Evolutionary conservation across 2,888 invertebrate species (phyloP).

Genomic region (Leptarthrus brevirostris): DNA sequence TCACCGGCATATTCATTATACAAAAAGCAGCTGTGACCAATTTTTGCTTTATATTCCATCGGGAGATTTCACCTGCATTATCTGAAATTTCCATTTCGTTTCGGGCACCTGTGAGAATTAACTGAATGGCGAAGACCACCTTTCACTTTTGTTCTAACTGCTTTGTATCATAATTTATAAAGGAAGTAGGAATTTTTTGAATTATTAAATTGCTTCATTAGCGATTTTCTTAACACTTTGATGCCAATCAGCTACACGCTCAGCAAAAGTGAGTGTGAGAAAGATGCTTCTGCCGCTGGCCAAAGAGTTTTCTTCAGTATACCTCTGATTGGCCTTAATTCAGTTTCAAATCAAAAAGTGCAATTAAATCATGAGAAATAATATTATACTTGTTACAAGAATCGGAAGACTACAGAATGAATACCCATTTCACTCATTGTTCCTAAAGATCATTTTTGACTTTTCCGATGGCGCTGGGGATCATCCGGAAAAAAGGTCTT

Average conservation of each 20-base stretch:
- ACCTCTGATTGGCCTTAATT: neutral
- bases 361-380: neutral
- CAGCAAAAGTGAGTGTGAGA: slow-evolving; percentile 4
- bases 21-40: neutral
- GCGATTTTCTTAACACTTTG: neutral
- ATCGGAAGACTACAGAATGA: too few species aligned
- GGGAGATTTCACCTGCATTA: neutral
- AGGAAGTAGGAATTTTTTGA: neutral
- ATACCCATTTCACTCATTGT: too few species aligned
- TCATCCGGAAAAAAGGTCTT: neutral
- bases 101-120: neutral
- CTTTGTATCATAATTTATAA: neutral
- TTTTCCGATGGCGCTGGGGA: neutral
- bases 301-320: neutral
- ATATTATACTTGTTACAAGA: neutral
- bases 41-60: neutral
- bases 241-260: neutral
- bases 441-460: too few species aligned
- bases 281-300: neutral
- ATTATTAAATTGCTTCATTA: neutral
- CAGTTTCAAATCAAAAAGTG: neutral
- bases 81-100: neutral
- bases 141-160: slow-evolving; percentile 18
- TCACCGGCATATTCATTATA: neutral
- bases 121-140: neutral